Evolutionary conservation across 2,888 invertebrate genomes (phyloP), one percentile per base, ranked within the genome.

Genomic region (Cylindroiulus punctatus): DNA sequence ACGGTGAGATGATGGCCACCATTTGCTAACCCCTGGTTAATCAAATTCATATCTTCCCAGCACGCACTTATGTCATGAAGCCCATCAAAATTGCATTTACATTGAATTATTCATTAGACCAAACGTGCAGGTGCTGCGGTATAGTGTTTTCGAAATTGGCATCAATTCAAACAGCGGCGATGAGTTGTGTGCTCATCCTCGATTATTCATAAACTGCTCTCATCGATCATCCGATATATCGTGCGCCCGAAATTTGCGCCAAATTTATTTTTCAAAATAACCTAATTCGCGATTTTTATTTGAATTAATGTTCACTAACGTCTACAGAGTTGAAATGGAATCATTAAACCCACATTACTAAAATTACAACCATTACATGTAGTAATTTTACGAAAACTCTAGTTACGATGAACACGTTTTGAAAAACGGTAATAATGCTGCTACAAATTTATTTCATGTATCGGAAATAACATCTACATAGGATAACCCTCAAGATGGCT

Each of bases 1-100:
- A 12, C n/a, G 57, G 19, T n/a, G n/a, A 57, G 57, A 57, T n/a
- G n/a, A 57, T 65, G 65, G 65, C 65, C 26, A 65, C 65, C 65
- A n/a, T n/a, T 65, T 65, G 12, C 65, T 65, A 26, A 65, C 65
- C 65, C 65, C 26, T 65, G 26, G 65, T 65, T 65, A 65, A 65
- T 65, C 65, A 65, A 26, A 26, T 26, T 65, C 26, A 65, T 3
- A 3, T 57, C 57, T 12, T n/a, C 26, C 12, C 26, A 65, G 65
- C 65, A 65, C 65, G 65, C 65, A 65, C 65, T 65, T 14, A 14
- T 65, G 65, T 65, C 65, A 26, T 26, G 10, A 65, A 26, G 12
- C 26, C 65, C 65, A 26, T 65, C 65, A 65, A 65, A 65, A 65
- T 65, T 26, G 65, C 7, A 65, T 65, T 65, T 26, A 4, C 26